Evolutionary conservation across 2,888 invertebrate species (phyloP).

Genomic region (Molanna angustata): DNA sequence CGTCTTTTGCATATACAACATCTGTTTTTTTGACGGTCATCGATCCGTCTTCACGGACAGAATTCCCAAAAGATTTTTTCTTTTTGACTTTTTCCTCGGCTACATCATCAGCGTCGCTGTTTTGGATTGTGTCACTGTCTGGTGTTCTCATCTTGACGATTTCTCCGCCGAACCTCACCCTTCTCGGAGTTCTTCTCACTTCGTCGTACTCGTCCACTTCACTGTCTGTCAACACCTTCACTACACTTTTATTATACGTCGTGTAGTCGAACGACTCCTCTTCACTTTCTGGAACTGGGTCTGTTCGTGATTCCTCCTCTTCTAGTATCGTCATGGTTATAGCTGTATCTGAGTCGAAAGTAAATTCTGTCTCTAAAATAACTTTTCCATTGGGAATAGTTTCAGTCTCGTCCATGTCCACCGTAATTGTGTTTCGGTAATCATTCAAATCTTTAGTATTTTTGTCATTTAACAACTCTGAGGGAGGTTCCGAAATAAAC

Average conservation of each 20-base stretch:
- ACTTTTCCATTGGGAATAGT: constrained; percentile 59
- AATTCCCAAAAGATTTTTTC: background rate
- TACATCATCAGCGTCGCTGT: constrained; percentile 53
- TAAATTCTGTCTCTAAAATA: constrained; percentile 80
- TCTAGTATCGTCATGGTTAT: constrained; percentile 84
- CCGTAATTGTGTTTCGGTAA: constrained; percentile 30
- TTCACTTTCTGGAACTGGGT: constrained; percentile 40
- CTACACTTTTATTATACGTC: constrained; percentile 50
- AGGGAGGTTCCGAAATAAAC: constrained; percentile 13
- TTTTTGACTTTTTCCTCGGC: constrained; percentile 24
- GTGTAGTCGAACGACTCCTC: constrained; percentile 47
- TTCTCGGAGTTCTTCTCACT: constrained; percentile 60
- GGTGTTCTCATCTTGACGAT: constrained; percentile 82
- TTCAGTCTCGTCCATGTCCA: constrained; percentile 34
- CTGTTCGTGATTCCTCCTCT: constrained; percentile 46
- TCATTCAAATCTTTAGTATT: constrained; percentile 24
- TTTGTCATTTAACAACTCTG: constrained; percentile 11
- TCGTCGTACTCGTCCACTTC: constrained; percentile 59
- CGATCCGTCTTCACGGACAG: constrained; percentile 31
- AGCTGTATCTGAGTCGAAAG: constrained; percentile 75
- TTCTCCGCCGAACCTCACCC: constrained; percentile 85
- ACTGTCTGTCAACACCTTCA: constrained; percentile 61
- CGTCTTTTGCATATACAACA: constrained; percentile 42
- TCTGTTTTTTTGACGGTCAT: constrained; percentile 9
- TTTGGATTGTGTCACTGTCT: constrained; percentile 70